A percentile compares a stretch with the other conserved stretches of the same genome.
Conservation (phyloP, 64 coral and sea anemone genomes). For the Stichodactyla mertensii region DNA sequence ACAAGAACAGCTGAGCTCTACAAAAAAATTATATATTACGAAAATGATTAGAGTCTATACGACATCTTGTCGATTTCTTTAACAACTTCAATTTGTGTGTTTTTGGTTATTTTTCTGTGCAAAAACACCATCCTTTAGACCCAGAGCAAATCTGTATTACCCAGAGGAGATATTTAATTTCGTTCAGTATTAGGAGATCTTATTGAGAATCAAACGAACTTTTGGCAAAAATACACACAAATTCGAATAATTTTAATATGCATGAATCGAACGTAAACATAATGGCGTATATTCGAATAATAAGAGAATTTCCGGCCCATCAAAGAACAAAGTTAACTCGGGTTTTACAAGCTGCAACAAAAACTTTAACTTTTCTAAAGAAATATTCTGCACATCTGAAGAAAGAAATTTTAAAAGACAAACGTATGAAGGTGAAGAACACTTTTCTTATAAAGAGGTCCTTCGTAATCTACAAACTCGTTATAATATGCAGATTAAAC, state of each 20-base stretch:
- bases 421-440: background rate
- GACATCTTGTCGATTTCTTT: background rate
- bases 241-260: background rate
- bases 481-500: slow-evolving; percentile 1
- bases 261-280: slow-evolving; percentile 18
- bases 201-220: background rate
- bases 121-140: background rate
- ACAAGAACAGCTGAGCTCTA: background rate
- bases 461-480: background rate
- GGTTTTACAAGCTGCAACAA: background rate
- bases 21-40: background rate
- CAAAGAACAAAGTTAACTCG: slow-evolving; percentile 15
- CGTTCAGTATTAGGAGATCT: background rate
- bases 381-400: background rate
- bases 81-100: slow-evolving; percentile 4
- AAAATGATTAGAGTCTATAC: background rate
- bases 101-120: background rate
- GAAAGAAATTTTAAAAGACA: background rate
- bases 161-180: background rate
- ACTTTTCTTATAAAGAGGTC: background rate
- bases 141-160: background rate
- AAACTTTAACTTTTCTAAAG: background rate
- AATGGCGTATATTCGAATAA: slow-evolving; percentile 18
- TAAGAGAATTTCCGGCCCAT: slow-evolving; percentile 22
- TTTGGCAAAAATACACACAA: background rate